These are phyloP conservation scores for Creontiades dilutus DNA, from an alignment of 2,888 invertebrate species.

Conservation along the genomic window DNA sequence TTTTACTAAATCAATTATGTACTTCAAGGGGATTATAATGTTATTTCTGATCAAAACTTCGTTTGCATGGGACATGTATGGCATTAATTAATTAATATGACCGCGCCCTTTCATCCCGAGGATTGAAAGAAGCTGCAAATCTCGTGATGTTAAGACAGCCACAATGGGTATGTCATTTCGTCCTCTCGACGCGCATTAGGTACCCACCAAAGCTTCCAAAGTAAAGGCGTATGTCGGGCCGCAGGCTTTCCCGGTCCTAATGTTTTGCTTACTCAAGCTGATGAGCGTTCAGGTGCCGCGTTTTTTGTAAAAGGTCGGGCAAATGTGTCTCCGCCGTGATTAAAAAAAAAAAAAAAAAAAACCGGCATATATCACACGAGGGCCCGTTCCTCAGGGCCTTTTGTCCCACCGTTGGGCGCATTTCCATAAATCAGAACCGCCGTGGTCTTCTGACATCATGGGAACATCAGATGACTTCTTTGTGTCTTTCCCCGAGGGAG, in stretches of 20 bases:
- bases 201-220: not conserved
- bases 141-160: not conserved
- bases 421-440: slow-evolving; percentile 60
- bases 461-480: slow-evolving; percentile 65
- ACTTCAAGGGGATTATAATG: no score
- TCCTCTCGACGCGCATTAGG: not conserved
- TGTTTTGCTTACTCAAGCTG: slow-evolving; percentile 65
- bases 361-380: slow-evolving; percentile 41
- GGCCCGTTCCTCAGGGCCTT: not conserved
- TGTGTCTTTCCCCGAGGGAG: slow-evolving; percentile 47
- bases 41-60: no score
- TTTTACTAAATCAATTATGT: no score
- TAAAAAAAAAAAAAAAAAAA: no score
- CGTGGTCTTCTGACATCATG: slow-evolving; percentile 49
- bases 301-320: slow-evolving; percentile 55
- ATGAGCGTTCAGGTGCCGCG: slow-evolving; percentile 46
- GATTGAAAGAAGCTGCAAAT: not conserved
- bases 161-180: not conserved
- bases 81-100: no score
- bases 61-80: no score
- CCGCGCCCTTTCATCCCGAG: no score
- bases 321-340: slow-evolving; percentile 12
- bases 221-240: slow-evolving; percentile 30
- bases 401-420: slow-evolving; percentile 52
- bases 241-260: slow-evolving; percentile 47